phyloP scores from a whole-genome alignment of 2,888 invertebrate species.

The Xanthorhoe designata region DNA sequence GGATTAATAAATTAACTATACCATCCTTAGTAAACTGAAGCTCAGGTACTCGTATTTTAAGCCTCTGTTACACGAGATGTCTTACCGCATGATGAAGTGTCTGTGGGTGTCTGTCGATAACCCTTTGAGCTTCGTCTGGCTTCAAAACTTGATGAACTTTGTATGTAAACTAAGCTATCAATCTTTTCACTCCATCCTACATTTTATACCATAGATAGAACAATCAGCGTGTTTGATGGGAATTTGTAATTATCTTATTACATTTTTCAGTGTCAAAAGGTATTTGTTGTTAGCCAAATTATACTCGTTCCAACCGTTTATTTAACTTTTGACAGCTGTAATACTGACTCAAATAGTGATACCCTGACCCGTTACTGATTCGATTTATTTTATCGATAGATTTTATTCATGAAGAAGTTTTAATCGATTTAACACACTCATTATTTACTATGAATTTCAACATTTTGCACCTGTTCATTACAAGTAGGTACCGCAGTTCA shows the following conservation, averaged over 20 bases:
- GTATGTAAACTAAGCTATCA: background rate
- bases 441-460: too few species aligned
- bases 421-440: too few species aligned
- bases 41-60: background rate
- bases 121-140: constrained; percentile 1
- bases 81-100: background rate
- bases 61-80: constrained; percentile 1
- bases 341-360: too few species aligned
- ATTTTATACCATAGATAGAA: background rate
- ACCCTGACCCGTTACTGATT: too few species aligned
- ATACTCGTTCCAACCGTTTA: too few species aligned
- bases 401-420: too few species aligned
- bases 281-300: too few species aligned
- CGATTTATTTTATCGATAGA: too few species aligned
- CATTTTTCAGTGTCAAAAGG: too few species aligned
- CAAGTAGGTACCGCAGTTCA: too few species aligned
- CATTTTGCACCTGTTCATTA: too few species aligned
- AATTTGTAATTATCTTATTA: background rate
- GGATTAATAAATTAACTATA: background rate
- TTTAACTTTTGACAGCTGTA: too few species aligned
- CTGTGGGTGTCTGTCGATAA: background rate
- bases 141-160: background rate
- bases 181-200: background rate
- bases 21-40: background rate
- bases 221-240: background rate